Evolutionary conservation across 2,113 vertebrate genomes (phyloP), one percentile per base, ranked within the genome.

Genomic region (Paralichthys olivaceus): DNA sequence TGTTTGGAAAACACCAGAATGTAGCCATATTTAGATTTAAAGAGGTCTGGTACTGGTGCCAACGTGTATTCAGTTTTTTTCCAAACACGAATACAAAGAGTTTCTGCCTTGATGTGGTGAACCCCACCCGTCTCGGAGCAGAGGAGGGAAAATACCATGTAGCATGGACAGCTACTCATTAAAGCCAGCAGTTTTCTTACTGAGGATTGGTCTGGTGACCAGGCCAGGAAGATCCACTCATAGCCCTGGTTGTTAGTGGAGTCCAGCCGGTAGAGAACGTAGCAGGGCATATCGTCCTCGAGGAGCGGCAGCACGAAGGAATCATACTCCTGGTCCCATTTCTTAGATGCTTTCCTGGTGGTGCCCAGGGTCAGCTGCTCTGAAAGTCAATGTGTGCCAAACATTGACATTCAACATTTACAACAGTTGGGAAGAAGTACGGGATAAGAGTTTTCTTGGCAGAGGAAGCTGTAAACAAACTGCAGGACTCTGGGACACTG

Each of bases 151-250:
- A 72, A 87, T 49, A 51, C 75, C 59, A 68, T 3, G 6, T 61
- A 60, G 62, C 14, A 57, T 19, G 23, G 14, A 84, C 66, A 84
- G 73, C 72, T 66, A 64, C 28, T 86, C 80, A 89, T 90, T 90
- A 90, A 57, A 58, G 53, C 14, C 14, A 3, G 28, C n/a, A 26
- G 87, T 94, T 86, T 67, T 43, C 97, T 96, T 95, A 98, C 98
- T 85, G 94, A 86, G 81, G 97, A 96, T 78, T 92, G 81, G 89
- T 99, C 98, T 11, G 98, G 98, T 66, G 97, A 97, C 97, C 97
- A 99, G 5, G 96, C 96, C 90, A 98, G 95, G 87, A 99, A 97
- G 88, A 99, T 87, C 97, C 98, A 99, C 81, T 99, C 97, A 58
- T 96, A 96, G 71, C 98, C 98, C 92, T 97, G 97, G 86, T 96